Base-by-base conservation (phyloP, 2,113 vertebrate genomes). In the Puntigrus tetrazona region DNA sequence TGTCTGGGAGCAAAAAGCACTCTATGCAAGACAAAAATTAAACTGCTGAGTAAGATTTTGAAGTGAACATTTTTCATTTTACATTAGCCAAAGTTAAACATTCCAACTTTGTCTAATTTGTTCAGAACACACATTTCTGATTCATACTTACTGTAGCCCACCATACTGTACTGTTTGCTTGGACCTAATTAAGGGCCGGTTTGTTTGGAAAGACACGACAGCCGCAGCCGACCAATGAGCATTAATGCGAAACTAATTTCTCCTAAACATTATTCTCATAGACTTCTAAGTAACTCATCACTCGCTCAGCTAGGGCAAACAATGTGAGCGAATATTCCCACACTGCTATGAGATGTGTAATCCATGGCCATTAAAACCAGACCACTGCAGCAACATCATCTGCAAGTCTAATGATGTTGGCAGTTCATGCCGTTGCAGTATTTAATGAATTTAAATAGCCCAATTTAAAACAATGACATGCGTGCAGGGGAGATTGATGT, bases 391-490 rank as follows among this genome's bases (percentile, higher is more conserved):
- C 34, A 85, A 87, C 69, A 27, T 65, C 50, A 91, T 92, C 81
- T 92, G 91, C 88, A 90, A 90, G 89, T 89, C 76, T 90, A 90
- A 92, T 88, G 83, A 52, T 50, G 52, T 57, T 16, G 41, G 82
- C 63, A 55, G 31, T 82, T 72, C 72, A 36, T 43, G 61, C 84
- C 79, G 22, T 50, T 76, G 41, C 63, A 43, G 70, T 76, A 73
- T 86, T 86, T 88, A 88, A 91, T 91, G 78, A 88, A 91, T 91
- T 92, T 88, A 89, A 90, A 92, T 89, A 88, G 86, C 87, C 87
- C 85, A 85, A 86, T 89, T 89, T 85, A 86, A n/a, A 89, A 86
- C 84, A 59, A 84, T 84, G 87, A 85, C 82, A 85, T 47, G 72
- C 41, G 77, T 86, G 81, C 20, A 16, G 84, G 75, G 82, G 47